Evolutionary conservation across 1,140 invertebrate genomes (phyloP), one percentile per base, ranked within the genome.

Genomic region (Protaetia brevitarsis): DNA sequence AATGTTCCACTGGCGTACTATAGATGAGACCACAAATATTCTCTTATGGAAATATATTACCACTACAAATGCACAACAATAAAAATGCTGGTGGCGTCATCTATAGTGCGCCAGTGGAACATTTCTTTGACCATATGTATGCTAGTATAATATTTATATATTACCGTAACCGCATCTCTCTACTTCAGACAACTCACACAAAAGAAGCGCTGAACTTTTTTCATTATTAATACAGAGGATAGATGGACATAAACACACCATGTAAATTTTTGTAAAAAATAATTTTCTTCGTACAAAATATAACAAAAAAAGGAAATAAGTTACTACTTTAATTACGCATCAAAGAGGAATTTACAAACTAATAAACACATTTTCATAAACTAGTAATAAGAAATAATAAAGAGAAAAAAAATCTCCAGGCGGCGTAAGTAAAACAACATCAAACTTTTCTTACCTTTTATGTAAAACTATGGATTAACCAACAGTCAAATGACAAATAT

Each of bases 391-490:
- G 41, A 23, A 51, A 51, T 51, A 51, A 51, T 51, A 51, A 51
- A 23, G 26, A 51, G 26, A 19, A 51, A 23, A 51, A 51, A 51
- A 45, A 26, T 23, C 26, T 23, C 26, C 19, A 51, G 41, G 41
- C 41, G 26, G 41, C 57, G n/a, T 59, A 59, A 59, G 7, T 28
- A 59, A 59, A 59, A 59, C 57, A 59, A 28, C 26, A 31, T 59
- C 57, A 31, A 59, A 59, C 29, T 59, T 59, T 59, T 59, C 41
- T 51, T 51, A 59, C 57, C 57, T 59, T 59, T 59, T 59, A 59
- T 59, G 57, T 59, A 59, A 59, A 59, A 59, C 57, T 59, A 59
- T 59, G 26, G 57, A 29, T 59, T 59, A 59, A 59, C 11, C 57
- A 59, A 28, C 41, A 51, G 41, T 51, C 26, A 29, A 59, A 59